A percentile compares a stretch with the other conserved stretches of the same genome.
These are phyloP conservation scores for Hetaerina titia DNA, from an alignment of 2,888 invertebrate genomes.

Conservation along the genomic window DNA sequence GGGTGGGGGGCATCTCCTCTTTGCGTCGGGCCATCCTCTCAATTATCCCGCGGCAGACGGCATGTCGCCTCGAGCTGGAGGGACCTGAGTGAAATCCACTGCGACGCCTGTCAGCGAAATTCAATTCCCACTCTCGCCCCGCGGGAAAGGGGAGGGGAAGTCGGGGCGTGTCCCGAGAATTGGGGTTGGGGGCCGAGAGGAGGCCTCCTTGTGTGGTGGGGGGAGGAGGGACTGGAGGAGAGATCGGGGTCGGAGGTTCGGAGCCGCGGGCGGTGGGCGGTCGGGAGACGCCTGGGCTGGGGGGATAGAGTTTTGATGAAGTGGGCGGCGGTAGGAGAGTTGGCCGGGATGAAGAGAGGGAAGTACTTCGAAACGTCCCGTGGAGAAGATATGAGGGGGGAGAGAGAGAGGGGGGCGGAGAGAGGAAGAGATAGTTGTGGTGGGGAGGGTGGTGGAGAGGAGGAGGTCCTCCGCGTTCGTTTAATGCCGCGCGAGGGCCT, in stretches of 20 bases:
- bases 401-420: not conserved
- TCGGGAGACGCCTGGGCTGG: not conserved
- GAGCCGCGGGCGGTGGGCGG: not conserved
- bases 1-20: not conserved
- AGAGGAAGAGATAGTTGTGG: too few species aligned
- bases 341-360: not conserved
- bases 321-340: not conserved
- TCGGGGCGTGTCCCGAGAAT: not conserved
- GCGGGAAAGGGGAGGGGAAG: not conserved
- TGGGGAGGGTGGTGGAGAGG: too few species aligned
- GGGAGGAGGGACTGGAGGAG: not conserved
- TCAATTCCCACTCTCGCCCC: constrained; percentile 28
- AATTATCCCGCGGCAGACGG: constrained; percentile 42
- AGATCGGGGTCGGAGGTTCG: not conserved
- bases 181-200: not conserved
- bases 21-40: not conserved
- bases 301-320: not conserved
- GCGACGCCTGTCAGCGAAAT: constrained; percentile 55
- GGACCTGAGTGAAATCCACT: constrained; percentile 51
- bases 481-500: not conserved
- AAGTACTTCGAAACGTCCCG: not conserved
- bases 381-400: not conserved
- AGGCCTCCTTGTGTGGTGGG: not conserved
- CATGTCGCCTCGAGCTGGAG: not conserved
- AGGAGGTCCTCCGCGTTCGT: not conserved